Evolutionary conservation across 2,797 vertebrate genomes (phyloP).

Genomic region (Anabacerthia variegaticeps): DNA sequence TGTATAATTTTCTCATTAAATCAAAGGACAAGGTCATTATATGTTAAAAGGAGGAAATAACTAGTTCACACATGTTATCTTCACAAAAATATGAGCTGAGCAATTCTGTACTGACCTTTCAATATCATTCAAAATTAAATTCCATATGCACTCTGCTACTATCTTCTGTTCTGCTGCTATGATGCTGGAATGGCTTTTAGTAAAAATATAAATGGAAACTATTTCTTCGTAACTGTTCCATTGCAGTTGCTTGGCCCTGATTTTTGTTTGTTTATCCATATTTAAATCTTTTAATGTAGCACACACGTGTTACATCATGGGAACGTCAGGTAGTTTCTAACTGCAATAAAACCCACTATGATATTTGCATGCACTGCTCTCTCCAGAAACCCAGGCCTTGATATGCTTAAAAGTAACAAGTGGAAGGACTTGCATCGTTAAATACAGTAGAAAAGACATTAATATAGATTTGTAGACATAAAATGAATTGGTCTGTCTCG

Average conservation of each 20-base stretch:
- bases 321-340: not conserved
- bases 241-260: not conserved
- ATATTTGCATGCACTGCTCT: not conserved
- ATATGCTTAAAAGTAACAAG: not conserved
- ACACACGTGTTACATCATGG: not conserved
- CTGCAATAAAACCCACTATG: not conserved
- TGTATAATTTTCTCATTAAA: conserved; percentile 76
- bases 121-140: conserved; percentile 69
- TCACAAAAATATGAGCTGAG: conserved; percentile 61
- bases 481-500: conserved; percentile 31
- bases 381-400: not conserved
- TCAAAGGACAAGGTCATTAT: conserved; percentile 71
- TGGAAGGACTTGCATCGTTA: not conserved
- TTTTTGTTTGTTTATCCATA: not conserved
- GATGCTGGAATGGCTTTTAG: not conserved
- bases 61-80: conserved; percentile 57
- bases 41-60: conserved; percentile 67
- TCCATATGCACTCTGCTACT: conserved; percentile 3
- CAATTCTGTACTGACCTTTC: conserved; percentile 65
- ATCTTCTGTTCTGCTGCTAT: not conserved
- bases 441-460: conserved; percentile 6
- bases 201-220: not conserved
- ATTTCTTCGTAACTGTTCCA: not conserved
- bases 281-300: not conserved
- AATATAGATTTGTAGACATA: conserved; percentile 18